Evolutionary conservation across 1,140 invertebrate genomes (phyloP).

Genomic region (Drosophila tropicalis): DNA sequence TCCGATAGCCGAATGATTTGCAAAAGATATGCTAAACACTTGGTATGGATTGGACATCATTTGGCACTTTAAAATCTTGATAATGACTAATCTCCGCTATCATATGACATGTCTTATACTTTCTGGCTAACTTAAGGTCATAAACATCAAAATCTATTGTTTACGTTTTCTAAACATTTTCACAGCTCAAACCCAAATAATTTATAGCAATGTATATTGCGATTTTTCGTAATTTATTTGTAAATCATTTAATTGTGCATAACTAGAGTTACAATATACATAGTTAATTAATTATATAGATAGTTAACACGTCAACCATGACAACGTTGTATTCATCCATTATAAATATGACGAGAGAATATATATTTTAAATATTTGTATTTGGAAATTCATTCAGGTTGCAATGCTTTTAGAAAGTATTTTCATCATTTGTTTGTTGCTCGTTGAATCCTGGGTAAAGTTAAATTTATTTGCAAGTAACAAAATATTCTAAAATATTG

Average conservation of each 20-base stretch:
- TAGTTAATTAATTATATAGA: no score
- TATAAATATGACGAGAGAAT: no score
- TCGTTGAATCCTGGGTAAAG: not conserved
- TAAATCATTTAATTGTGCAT: no score
- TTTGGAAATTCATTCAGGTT: not conserved
- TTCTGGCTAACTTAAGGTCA: no score
- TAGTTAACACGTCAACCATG: no score
- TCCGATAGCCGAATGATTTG: not conserved
- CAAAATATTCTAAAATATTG: not conserved
- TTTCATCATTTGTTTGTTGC: not conserved
- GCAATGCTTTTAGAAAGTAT: not conserved
- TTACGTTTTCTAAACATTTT: no score
- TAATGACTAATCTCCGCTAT: not conserved
- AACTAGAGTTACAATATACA: no score
- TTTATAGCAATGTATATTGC: not conserved
- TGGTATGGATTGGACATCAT: constrained; percentile 20
- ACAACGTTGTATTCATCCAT: no score
- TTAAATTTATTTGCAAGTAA: not conserved
- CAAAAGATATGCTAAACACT: constrained; percentile 32
- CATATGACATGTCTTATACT: not conserved
- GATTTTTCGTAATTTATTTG: no score
- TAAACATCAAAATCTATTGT: no score
- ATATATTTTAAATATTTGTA: not conserved
- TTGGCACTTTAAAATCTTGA: constrained; percentile 34
- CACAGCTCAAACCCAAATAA: no score